These are phyloP conservation scores for Brachionus plicatilis DNA, from an alignment of 1,140 invertebrate species.

Conservation along the genomic window DNA sequence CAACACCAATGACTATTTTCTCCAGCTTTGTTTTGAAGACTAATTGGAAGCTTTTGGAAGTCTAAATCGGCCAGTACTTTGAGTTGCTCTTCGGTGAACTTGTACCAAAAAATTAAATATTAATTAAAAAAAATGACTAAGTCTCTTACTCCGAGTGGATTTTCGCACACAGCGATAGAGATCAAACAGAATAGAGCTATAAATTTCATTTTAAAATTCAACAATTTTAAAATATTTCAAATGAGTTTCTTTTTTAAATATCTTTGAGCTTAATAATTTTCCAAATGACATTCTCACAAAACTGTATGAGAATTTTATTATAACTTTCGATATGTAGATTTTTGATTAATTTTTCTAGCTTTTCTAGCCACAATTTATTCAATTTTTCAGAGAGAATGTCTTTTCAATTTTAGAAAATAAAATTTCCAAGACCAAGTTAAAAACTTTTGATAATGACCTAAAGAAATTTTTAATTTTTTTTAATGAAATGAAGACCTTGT, in stretches of 20 bases:
- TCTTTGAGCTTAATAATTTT: not conserved
- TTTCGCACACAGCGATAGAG: not conserved
- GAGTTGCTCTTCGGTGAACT: slow-evolving; percentile 38
- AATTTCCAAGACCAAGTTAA: too few species aligned
- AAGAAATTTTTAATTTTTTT: too few species aligned
- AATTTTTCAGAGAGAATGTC: too few species aligned
- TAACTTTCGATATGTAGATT: slow-evolving; percentile 4
- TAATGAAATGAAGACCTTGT: too few species aligned
- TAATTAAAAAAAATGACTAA: not conserved
- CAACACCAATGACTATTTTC: slow-evolving; percentile 30
- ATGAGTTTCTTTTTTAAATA: not conserved
- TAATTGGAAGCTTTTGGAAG: not conserved
- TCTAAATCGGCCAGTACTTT: not conserved
- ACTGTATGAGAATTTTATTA: slow-evolving; percentile 10
- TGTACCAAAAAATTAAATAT: not conserved
- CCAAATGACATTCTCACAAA: not conserved
- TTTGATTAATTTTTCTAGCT: not conserved
- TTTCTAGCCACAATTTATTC: not conserved
- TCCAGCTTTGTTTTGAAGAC: not conserved
- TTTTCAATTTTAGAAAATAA: too few species aligned
- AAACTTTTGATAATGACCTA: too few species aligned
- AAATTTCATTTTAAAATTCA: slow-evolving; percentile 11
- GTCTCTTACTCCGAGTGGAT: slow-evolving; percentile 13
- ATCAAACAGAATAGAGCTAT: slow-evolving; percentile 21
- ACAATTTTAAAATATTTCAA: not conserved